phyloP scores from a whole-genome alignment of 2,113 vertebrate genomes.

The Lampris incognitus region DNA sequence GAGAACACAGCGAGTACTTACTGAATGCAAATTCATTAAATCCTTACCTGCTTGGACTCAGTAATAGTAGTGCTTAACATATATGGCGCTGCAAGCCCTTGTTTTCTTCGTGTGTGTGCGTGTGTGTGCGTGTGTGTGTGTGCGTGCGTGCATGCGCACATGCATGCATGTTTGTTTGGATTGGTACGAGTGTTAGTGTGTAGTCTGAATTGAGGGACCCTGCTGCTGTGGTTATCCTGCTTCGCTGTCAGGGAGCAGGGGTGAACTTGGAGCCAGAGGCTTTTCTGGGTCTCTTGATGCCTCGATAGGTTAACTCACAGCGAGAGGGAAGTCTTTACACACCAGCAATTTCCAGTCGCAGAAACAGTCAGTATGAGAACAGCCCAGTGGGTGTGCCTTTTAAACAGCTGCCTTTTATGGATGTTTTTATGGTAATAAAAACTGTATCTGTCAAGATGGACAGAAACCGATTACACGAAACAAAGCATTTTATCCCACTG shows the following conservation, averaged over 20 bases:
- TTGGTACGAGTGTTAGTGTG: neutral
- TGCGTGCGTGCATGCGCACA: neutral
- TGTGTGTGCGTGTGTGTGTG: neutral
- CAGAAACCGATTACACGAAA: constrained; percentile 22
- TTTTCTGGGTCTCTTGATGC: constrained; percentile 51
- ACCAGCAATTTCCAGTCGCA: constrained; percentile 31
- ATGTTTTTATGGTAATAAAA: constrained; percentile 28
- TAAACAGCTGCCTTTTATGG: constrained; percentile 29
- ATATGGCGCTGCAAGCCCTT: neutral
- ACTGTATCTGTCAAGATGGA: constrained; percentile 17
- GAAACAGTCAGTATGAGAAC: constrained; percentile 23
- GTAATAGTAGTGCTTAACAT: neutral
- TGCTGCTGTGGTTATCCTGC: constrained; percentile 62
- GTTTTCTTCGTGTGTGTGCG: neutral
- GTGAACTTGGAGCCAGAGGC: constrained; percentile 53
- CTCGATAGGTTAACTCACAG: constrained; percentile 70
- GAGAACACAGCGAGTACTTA: no score
- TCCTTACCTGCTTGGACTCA: no score
- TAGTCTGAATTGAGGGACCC: constrained; percentile 34
- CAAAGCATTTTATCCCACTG: constrained; percentile 4
- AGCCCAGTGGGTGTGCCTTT: constrained; percentile 40
- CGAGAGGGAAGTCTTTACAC: constrained; percentile 28
- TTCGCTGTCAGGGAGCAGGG: constrained; percentile 60
- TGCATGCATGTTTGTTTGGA: constrained; percentile 24
- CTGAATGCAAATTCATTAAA: no score